Evolutionary conservation across 2,888 invertebrate genomes (phyloP).

Genomic region (Mycogona germanica): DNA sequence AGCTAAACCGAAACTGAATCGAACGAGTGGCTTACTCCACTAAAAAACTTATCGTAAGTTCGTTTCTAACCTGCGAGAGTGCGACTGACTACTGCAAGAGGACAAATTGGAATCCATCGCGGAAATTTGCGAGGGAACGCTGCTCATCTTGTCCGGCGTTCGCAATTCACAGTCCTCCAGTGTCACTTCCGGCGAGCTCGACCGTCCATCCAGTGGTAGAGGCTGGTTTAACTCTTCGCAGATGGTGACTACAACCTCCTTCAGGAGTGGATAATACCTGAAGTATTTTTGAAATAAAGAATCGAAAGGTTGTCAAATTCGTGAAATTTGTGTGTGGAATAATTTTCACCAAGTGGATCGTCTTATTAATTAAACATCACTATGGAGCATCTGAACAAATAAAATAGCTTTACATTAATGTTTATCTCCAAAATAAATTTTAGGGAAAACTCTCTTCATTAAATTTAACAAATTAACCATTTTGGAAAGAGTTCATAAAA

Average conservation of each 20-base stretch:
- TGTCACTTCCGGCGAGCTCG: too few relatives aligned
- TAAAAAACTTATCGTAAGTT: too few relatives aligned
- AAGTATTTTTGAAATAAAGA: neutral
- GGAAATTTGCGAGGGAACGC: neutral
- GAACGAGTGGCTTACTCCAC: too few relatives aligned
- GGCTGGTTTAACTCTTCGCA: conserved; percentile 14
- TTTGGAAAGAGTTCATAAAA: neutral
- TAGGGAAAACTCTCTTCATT: neutral
- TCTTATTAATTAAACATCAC: too few relatives aligned
- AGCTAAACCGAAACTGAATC: neutral
- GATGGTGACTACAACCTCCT: conserved; percentile 5
- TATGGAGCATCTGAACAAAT: too few relatives aligned
- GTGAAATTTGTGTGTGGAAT: neutral
- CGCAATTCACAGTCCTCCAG: too few relatives aligned
- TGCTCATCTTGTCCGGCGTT: neutral
- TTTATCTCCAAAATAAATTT: neutral
- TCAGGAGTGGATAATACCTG: conserved; percentile 13
- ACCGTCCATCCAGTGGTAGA: too few relatives aligned
- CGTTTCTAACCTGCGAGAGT: neutral
- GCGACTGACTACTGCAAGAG: conserved; percentile 2
- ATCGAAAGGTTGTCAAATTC: neutral
- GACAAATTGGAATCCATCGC: conserved; percentile 6
- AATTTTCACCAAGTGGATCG: neutral
- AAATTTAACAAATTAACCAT: neutral
- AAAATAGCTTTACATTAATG: too few relatives aligned